Conservation (phyloP, 2,797 vertebrate species). For the Oryzias sinensis region DNA sequence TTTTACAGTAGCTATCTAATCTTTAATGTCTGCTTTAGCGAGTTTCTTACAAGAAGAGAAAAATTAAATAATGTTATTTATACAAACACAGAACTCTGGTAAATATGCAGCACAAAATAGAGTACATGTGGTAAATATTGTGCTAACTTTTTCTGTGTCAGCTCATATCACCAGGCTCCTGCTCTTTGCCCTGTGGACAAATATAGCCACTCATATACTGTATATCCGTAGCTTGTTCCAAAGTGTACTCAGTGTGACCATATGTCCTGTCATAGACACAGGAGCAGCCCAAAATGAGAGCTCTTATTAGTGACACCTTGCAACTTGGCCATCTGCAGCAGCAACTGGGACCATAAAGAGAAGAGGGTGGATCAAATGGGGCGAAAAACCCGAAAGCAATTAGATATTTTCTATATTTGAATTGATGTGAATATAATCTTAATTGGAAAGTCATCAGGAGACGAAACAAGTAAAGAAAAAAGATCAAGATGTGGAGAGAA, state of each 20-base stretch:
- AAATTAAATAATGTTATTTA: constrained; percentile 10
- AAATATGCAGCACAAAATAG: constrained; percentile 29
- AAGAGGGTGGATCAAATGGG: constrained; percentile 46
- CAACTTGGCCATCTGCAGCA: constrained; percentile 76
- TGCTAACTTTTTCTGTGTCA: constrained; percentile 41
- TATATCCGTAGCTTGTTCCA: constrained; percentile 68
- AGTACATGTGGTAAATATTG: constrained; percentile 18
- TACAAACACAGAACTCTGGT: constrained; percentile 10
- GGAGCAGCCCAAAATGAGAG: constrained; percentile 68
- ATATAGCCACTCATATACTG: constrained; percentile 57
- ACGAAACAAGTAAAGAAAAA: neutral
- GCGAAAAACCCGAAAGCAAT: neutral
- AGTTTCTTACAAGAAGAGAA: neutral
- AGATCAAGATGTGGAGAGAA: neutral
- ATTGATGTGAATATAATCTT: constrained; percentile 4
- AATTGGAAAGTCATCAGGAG: neutral
- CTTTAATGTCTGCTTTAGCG: constrained; percentile 5
- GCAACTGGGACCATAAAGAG: constrained; percentile 48
- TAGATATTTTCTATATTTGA: constrained; percentile 12
- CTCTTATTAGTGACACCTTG: constrained; percentile 71
- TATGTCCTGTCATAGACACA: constrained; percentile 74
- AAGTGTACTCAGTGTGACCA: constrained; percentile 77
- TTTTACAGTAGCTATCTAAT: no score
- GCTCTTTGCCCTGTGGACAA: constrained; percentile 40
- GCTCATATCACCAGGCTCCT: constrained; percentile 39